These are phyloP conservation scores for Mungos mungo DNA, from an alignment of 2,113 vertebrate genomes.

Conservation along the genomic window DNA sequence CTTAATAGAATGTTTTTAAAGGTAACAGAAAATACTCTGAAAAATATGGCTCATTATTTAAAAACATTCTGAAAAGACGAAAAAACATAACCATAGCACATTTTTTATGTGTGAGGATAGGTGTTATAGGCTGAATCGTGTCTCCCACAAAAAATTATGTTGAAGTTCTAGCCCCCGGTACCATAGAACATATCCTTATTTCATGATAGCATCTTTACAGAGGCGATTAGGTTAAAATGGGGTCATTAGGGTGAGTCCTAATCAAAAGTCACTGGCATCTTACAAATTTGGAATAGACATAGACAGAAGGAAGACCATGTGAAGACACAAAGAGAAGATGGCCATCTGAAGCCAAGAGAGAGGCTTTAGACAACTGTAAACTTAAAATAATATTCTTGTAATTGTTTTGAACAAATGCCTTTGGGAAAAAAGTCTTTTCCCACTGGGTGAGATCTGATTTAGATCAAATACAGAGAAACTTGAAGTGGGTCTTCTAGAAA, in stretches of 20 bases:
- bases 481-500: neutral
- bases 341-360: neutral
- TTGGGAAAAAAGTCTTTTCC: neutral
- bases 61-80: neutral
- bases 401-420: neutral
- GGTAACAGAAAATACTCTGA: neutral
- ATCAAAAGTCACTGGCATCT: neutral
- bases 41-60: conserved; percentile 6
- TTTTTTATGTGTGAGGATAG: neutral
- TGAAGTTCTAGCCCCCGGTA: neutral
- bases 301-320: neutral
- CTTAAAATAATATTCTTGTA: neutral
- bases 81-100: neutral
- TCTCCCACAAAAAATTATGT: neutral
- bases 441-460: neutral
- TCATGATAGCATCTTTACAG: neutral
- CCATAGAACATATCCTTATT: neutral
- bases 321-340: neutral
- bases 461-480: neutral
- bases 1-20: neutral
- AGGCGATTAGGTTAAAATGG: neutral
- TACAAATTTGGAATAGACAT: neutral
- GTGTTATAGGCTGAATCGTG: neutral
- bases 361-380: neutral
- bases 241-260: neutral